phyloP scores from a whole-genome alignment of 2,888 invertebrate genomes.

The Acrocyrtus sp. region DNA sequence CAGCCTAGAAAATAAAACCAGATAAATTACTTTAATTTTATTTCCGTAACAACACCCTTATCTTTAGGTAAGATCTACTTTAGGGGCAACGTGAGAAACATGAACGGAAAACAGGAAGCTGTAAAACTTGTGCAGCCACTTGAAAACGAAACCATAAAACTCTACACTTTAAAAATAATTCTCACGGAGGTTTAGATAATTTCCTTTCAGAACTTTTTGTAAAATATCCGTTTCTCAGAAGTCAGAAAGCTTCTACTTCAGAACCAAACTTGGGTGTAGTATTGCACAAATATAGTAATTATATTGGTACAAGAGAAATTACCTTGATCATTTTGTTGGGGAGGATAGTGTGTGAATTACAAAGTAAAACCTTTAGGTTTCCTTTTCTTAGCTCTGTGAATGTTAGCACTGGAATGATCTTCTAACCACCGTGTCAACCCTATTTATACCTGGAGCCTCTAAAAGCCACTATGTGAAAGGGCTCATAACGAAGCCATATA shows the following conservation, averaged over 20 bases:
- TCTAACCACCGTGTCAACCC: conserved; percentile 18
- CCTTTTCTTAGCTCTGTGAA: conserved; percentile 9
- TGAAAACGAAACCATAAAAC: background rate
- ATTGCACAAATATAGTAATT: background rate
- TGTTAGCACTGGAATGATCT: conserved; percentile 39
- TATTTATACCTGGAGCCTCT: conserved; percentile 46
- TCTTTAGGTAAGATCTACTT: too few species aligned
- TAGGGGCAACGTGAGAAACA: background rate
- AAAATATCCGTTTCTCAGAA: conserved; percentile 11
- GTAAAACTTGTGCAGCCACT: too few species aligned
- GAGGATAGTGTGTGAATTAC: background rate
- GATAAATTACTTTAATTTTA: background rate
- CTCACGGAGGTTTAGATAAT: too few species aligned
- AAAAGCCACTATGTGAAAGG: too few species aligned
- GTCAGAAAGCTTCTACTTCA: too few species aligned
- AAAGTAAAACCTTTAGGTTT: background rate
- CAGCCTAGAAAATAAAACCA: conserved; percentile 14
- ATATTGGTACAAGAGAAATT: too few species aligned
- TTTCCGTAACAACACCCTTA: background rate
- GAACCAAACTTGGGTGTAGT: too few species aligned
- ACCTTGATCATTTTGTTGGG: conserved; percentile 47
- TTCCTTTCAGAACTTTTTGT: too few species aligned
- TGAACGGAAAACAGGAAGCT: too few species aligned
- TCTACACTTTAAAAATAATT: too few species aligned
- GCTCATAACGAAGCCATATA: too few species aligned